Percentiles rank a stretch among this genome's conserved stretches.
Conservation (phyloP, 1,140 invertebrate species). For the Ectropis grisescens region DNA sequence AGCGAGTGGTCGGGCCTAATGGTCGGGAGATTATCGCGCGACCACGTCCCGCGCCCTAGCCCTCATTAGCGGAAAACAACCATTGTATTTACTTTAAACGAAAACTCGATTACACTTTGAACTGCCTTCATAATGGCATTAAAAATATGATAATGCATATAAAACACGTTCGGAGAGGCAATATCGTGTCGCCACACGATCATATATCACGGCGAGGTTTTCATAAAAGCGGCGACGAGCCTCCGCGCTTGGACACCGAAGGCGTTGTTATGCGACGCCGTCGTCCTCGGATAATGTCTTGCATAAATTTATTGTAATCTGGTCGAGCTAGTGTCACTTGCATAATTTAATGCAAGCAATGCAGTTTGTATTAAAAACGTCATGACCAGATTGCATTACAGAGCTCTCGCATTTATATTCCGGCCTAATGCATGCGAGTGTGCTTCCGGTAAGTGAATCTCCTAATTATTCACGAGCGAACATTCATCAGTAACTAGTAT, state of each 20-base stretch:
- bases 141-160: constrained; percentile 12
- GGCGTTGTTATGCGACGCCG: constrained; percentile 55
- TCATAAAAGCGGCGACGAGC: constrained; percentile 43
- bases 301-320: constrained; percentile 63
- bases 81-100: constrained; percentile 11
- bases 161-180: constrained; percentile 36
- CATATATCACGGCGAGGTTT: constrained; percentile 52
- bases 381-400: constrained; percentile 16
- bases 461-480: constrained; percentile 8
- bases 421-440: not conserved
- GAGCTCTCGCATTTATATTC: constrained; percentile 10
- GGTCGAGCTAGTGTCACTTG: constrained; percentile 34
- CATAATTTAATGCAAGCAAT: constrained; percentile 41
- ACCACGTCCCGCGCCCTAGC: constrained; percentile 27
- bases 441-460: constrained; percentile 4
- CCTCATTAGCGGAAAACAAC: constrained; percentile 50
- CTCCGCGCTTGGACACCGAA: constrained; percentile 45
- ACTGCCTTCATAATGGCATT: constrained; percentile 7
- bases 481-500: constrained; percentile 11
- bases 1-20: constrained; percentile 62
- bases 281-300: constrained; percentile 60
- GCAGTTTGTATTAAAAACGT: constrained; percentile 23
- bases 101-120: constrained; percentile 1
- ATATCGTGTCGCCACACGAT: constrained; percentile 48
- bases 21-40: constrained; percentile 56